Evolutionary conservation across 2,888 invertebrate species (phyloP), one percentile per base, ranked within the genome.

Genomic region (Drosophila histrio): DNA sequence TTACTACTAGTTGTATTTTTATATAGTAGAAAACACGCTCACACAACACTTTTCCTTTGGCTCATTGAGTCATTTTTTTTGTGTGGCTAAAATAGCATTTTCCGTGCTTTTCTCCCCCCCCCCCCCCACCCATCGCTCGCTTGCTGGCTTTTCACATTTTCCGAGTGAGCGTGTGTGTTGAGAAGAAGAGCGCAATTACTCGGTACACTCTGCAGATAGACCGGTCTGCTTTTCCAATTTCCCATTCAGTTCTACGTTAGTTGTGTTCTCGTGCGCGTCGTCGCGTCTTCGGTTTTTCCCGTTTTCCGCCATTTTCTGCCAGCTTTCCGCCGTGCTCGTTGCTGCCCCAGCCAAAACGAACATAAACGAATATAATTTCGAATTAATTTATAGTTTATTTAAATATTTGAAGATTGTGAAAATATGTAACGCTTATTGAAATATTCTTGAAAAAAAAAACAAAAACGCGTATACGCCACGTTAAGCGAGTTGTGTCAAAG

Each of bases 221-320:
- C 58, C 54, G 54, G 43, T 44, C 28, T 32, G 66, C 59, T 36
- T 59, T 36, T 19, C 44, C 70, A 57, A 61, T 24, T 22, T 17
- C 24, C 72, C 60, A 53, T 76, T 84, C 66, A 87, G 87, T 87
- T 85, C 73, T 82, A 73, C 75, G 65, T 72, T 74, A 69, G 83
- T 79, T 85, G 88, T 74, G 75, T 86, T 73, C 77, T 72, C 73
- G 86, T 68, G 72, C 80, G 74, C 75, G 73, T 80, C 75, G 73
- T 80, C 87, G 72, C 66, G 69, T 52, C 43, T 34, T 61, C 75
- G 75, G 56, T 36, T 54, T 67, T 59, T 47, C 52, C 26, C 62
- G 50, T 50, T 57, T 60, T 65, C 28, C 46, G 53, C 22, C 49
- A 36, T 13, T 53, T 38, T 24, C 36, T 26, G 22, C 28, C 38